phyloP scores from a whole-genome alignment of 2,797 vertebrate species.

The Setipinna tenuifilis region DNA sequence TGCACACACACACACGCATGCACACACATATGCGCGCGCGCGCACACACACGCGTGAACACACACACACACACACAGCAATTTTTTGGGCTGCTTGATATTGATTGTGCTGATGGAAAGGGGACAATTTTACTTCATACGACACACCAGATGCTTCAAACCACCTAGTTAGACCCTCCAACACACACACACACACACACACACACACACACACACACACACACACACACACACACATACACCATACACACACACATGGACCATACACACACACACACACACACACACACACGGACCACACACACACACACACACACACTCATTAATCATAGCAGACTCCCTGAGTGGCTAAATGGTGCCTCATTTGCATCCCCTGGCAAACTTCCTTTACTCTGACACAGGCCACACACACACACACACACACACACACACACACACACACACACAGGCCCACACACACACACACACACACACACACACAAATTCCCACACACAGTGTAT shows the following conservation, averaged over 20 bases:
- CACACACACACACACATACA: too few relatives aligned
- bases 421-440: neutral
- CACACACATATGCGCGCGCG: too few relatives aligned
- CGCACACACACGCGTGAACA: too few relatives aligned
- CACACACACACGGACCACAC: conserved; percentile 1
- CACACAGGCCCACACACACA: neutral
- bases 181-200: neutral
- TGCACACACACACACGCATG: neutral
- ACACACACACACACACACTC: conserved; percentile 18
- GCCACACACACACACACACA: neutral
- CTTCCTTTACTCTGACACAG: neutral
- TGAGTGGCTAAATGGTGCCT: conserved; percentile 35
- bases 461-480: neutral
- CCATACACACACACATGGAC: neutral
- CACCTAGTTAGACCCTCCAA: neutral
- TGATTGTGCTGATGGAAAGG: neutral
- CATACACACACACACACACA: neutral
- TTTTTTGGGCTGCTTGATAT: neutral
- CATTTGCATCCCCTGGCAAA: conserved; percentile 40
- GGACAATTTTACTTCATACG: neutral
- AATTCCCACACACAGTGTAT: neutral
- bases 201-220: too few relatives aligned
- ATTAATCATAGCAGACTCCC: conserved; percentile 45
- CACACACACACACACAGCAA: neutral
- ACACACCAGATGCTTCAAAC: neutral